Percentiles rank a stretch among this genome's conserved stretches.
Evolutionary conservation across 1,140 invertebrate species (phyloP).

Genomic region (Stenopsyche tienmushanensis): DNA sequence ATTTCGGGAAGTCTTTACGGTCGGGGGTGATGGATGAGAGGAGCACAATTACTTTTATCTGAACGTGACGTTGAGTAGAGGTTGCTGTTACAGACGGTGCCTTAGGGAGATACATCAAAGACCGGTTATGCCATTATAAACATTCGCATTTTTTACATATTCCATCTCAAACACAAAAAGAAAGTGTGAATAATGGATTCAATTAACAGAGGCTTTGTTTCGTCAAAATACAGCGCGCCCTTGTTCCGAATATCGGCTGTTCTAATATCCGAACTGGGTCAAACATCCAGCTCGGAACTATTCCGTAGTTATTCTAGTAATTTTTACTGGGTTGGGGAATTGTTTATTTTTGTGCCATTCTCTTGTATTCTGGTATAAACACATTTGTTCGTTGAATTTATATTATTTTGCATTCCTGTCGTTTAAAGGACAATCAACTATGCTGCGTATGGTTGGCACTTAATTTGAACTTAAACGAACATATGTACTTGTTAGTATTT

Average conservation of each 20-base stretch:
- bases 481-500: too few relatives aligned
- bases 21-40: conserved; percentile 1
- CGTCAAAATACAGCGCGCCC: background rate
- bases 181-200: background rate
- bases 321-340: too few relatives aligned
- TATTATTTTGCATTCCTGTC: too few relatives aligned
- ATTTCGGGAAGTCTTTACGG: background rate
- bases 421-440: too few relatives aligned
- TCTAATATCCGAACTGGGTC: background rate
- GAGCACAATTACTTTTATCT: background rate
- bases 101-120: background rate
- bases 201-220: background rate
- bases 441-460: too few relatives aligned
- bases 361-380: too few relatives aligned
- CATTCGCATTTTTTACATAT: background rate
- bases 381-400: too few relatives aligned
- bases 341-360: too few relatives aligned
- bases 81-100: background rate
- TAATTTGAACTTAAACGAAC: too few relatives aligned
- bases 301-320: too few relatives aligned
- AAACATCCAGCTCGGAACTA: too few relatives aligned
- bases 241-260: background rate
- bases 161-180: background rate
- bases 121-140: background rate
- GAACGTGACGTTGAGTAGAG: conserved; percentile 2